phyloP scores from a whole-genome alignment of 2,888 invertebrate genomes.

The Phytoseiulus persimilis region DNA sequence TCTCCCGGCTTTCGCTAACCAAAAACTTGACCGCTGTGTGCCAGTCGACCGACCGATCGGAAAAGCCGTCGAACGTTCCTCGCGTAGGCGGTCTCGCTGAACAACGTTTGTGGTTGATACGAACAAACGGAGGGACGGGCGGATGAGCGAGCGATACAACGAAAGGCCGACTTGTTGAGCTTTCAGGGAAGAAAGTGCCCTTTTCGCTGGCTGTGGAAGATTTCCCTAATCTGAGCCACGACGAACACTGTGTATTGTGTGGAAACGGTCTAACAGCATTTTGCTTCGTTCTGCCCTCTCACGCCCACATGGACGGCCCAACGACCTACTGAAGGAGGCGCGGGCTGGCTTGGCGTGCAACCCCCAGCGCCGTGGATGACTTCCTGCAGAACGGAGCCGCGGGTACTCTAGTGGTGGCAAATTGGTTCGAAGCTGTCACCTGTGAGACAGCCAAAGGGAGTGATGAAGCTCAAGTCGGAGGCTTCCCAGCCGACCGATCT shows the following conservation, averaged over 20 bases:
- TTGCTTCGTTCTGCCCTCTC: not conserved
- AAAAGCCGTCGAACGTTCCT: not conserved
- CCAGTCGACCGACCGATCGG: not conserved
- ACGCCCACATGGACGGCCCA: not conserved
- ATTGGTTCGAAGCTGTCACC: no score
- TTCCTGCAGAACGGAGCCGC: no score
- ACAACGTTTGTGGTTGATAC: not conserved
- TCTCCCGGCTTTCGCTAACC: not conserved
- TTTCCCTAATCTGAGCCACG: not conserved
- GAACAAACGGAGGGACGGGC: not conserved
- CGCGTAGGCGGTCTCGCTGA: not conserved
- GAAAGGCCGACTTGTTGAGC: not conserved
- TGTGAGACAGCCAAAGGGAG: no score
- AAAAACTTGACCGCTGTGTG: not conserved
- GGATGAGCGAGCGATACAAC: not conserved
- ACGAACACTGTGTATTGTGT: not conserved
- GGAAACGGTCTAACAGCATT: not conserved
- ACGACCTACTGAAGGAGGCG: no score
- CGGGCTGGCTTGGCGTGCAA: no score
- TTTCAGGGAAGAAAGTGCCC: not conserved
- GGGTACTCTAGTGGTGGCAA: no score
- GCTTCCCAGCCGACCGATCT: no score
- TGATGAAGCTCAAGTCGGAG: no score
- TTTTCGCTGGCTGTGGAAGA: not conserved
- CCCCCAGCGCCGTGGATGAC: no score